phyloP scores from a whole-genome alignment of 1,140 invertebrate genomes.

The Pseudomyrmex sp. region DNA sequence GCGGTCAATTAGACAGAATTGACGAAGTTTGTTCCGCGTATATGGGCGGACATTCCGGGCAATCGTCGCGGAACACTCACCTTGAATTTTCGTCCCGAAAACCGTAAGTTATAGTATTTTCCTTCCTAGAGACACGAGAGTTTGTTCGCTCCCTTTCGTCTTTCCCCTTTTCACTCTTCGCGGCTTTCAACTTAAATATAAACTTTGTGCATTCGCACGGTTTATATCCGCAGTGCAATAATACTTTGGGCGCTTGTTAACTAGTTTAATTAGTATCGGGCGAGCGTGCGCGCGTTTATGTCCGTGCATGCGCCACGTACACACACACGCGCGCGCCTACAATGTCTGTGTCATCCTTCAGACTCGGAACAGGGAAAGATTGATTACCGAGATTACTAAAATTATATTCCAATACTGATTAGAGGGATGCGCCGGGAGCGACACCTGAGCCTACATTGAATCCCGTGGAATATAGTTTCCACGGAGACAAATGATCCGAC shows the following conservation, averaged over 20 bases:
- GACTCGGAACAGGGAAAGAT: constrained; percentile 62
- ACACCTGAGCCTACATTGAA: constrained; percentile 48
- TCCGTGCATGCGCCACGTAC: neutral
- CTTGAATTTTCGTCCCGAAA: constrained; percentile 61
- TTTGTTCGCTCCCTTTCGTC: neutral
- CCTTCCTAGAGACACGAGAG: constrained; percentile 4
- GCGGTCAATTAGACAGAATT: constrained; percentile 74
- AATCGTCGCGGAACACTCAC: constrained; percentile 42
- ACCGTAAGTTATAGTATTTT: constrained; percentile 43
- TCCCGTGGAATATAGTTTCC: constrained; percentile 42
- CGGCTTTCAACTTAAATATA: constrained; percentile 40
- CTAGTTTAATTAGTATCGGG: constrained; percentile 65
- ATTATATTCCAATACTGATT: constrained; percentile 66
- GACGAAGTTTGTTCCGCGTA: constrained; percentile 66
- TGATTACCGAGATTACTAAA: constrained; percentile 65
- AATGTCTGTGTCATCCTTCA: constrained; percentile 56
- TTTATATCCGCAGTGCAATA: constrained; percentile 40
- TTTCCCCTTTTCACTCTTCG: constrained; percentile 28
- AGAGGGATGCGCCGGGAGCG: constrained; percentile 50
- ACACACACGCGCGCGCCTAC: constrained; percentile 14
- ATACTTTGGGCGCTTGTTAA: constrained; percentile 61
- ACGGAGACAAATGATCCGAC: constrained; percentile 55
- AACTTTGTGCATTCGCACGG: neutral
- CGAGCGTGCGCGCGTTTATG: neutral
- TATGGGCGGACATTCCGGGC: constrained; percentile 45